Evolutionary conservation across 2,113 vertebrate genomes (phyloP).

Genomic region (Gymnarchus niloticus): DNA sequence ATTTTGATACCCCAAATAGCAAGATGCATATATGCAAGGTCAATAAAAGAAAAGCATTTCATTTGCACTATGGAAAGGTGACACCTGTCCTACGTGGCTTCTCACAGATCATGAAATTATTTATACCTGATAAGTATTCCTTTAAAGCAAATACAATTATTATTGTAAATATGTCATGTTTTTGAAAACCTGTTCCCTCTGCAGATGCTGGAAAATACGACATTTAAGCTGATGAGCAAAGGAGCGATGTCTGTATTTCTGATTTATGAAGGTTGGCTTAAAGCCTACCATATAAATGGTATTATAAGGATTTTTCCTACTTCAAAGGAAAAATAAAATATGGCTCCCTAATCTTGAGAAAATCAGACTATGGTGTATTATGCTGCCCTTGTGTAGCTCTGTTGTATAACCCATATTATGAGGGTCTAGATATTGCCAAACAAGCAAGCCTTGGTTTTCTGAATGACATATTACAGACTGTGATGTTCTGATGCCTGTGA

Average conservation of each 20-base stretch:
- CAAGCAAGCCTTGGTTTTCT: neutral
- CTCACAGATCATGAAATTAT: too few relatives aligned
- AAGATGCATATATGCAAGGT: neutral
- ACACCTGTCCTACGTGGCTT: neutral
- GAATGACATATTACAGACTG: neutral
- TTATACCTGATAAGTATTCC: neutral
- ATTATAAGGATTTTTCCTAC: neutral
- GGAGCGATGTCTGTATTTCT: neutral
- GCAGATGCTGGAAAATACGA: neutral
- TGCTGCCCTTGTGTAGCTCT: neutral
- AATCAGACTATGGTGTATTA: neutral
- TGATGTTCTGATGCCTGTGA: neutral
- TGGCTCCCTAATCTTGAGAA: neutral
- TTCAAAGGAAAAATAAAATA: slow-evolving; percentile 7
- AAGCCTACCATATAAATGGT: slow-evolving; percentile 1
- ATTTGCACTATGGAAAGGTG: neutral
- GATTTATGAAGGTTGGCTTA: neutral
- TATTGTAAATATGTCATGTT: neutral
- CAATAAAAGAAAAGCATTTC: neutral
- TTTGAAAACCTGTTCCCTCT: neutral
- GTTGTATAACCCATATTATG: neutral
- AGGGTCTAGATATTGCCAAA: neutral
- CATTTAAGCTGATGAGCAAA: neutral
- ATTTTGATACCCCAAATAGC: neutral
- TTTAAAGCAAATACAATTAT: neutral